phyloP scores from a whole-genome alignment of 2,888 invertebrate species.

The Lasioglossum morio region DNA sequence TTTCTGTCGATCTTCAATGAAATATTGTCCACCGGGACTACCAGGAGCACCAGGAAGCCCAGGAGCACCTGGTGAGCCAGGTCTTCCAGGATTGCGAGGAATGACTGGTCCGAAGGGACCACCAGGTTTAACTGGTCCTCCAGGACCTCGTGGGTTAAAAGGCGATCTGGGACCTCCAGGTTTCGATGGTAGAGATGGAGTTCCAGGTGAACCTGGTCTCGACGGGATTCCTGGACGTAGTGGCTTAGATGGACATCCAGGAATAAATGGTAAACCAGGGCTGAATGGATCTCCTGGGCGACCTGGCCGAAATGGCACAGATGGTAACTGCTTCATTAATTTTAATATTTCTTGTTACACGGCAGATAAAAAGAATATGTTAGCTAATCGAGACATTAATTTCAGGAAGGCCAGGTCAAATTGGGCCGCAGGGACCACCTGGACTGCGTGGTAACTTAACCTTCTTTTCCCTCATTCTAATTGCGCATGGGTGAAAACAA shows the following conservation, averaged over 20 bases:
- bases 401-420: conserved; percentile 88
- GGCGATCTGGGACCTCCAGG: conserved; percentile 90
- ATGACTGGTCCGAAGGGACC: conserved; percentile 90
- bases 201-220: conserved; percentile 95
- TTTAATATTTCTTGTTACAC: neutral
- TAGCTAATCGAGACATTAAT: conserved; percentile 40
- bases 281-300: conserved; percentile 89
- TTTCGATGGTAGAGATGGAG: conserved; percentile 94
- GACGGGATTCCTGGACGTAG: conserved; percentile 95
- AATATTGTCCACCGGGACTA: conserved; percentile 91
- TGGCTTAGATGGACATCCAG: conserved; percentile 91
- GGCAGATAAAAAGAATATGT: neutral
- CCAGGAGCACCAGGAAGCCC: conserved; percentile 87
- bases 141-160: conserved; percentile 89
- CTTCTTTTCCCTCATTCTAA: conserved; percentile 72
- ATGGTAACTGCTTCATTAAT: conserved; percentile 84
- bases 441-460: conserved; percentile 86
- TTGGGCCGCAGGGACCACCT: conserved; percentile 89
- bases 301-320: conserved; percentile 90
- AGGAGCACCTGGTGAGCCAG: conserved; percentile 88
- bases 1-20: conserved; percentile 93
- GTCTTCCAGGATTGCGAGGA: conserved; percentile 89
- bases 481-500: conserved; percentile 37
- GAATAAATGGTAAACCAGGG: conserved; percentile 91
- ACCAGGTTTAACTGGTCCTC: conserved; percentile 84